These are phyloP conservation scores for Panonychus citri DNA, from an alignment of 1,140 invertebrate species.

Conservation along the genomic window DNA sequence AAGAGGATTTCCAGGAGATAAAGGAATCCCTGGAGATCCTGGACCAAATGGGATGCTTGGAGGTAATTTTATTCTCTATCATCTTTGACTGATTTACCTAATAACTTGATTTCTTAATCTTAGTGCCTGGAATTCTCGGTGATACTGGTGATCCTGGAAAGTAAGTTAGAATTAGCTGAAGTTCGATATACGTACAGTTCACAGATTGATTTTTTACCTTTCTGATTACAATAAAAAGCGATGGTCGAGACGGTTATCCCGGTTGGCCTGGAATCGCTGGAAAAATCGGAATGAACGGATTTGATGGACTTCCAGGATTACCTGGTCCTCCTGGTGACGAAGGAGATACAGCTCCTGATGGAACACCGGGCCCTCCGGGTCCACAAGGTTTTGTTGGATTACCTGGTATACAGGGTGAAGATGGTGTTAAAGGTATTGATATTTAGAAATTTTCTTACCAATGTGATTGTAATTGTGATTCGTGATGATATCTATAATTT, in stretches of 20 bases:
- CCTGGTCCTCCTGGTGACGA: conserved; percentile 20
- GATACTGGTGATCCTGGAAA: not conserved
- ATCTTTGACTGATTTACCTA: not conserved
- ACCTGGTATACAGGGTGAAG: not conserved
- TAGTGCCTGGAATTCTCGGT: conserved; percentile 19
- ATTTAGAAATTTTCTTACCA: too few species aligned
- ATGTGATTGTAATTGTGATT: not conserved
- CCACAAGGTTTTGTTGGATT: not conserved
- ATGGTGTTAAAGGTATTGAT: not conserved
- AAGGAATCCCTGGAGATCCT: conserved; percentile 30
- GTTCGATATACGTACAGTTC: not conserved
- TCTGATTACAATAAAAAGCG: not conserved
- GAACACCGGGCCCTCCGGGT: not conserved
- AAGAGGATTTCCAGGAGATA: not conserved
- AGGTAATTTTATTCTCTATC: not conserved
- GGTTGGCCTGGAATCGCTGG: conserved; percentile 48
- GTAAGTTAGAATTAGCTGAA: not conserved
- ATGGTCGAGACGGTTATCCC: conserved; percentile 35
- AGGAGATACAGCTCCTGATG: not conserved
- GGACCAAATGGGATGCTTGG: too few species aligned
- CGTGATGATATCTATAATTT: not conserved
- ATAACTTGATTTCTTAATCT: not conserved
- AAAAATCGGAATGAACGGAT: conserved; percentile 26
- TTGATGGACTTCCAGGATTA: conserved; percentile 34
- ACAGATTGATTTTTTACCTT: not conserved